A percentile compares a stretch with the other conserved stretches of the same genome.
Evolutionary conservation across 2,888 invertebrate species (phyloP).

Genomic region (Chymomyza procnemis): DNA sequence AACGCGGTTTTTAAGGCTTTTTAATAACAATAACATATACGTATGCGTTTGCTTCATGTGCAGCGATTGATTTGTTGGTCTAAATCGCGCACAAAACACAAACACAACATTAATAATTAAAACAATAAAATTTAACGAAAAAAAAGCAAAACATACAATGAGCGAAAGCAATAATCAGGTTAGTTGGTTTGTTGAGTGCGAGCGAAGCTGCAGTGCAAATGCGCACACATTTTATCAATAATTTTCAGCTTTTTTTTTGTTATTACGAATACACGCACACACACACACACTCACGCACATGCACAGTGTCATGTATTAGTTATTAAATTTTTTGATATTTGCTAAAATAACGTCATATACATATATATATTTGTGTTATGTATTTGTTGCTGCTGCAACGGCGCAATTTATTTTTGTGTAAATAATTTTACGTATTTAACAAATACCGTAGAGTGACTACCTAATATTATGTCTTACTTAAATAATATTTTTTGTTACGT

Average conservation of each 20-base stretch:
- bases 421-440: background rate
- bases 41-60: conserved; percentile 32
- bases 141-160: conserved; percentile 39
- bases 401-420: conserved; percentile 25
- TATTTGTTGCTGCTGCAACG: conserved; percentile 20
- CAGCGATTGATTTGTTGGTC: conserved; percentile 33
- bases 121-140: conserved; percentile 9
- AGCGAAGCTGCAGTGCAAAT: background rate
- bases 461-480: background rate
- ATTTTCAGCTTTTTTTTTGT: conserved; percentile 32
- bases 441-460: background rate
- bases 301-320: background rate
- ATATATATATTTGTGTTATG: conserved; percentile 11
- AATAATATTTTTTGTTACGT: background rate
- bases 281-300: conserved; percentile 6
- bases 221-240: conserved; percentile 5
- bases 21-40: conserved; percentile 21
- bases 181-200: conserved; percentile 42
- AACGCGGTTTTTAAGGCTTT: conserved; percentile 31
- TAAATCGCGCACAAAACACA: conserved; percentile 48
- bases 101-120: conserved; percentile 2
- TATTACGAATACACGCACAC: conserved; percentile 48
- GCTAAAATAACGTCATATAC: conserved; percentile 28
- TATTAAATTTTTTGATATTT: conserved; percentile 1
- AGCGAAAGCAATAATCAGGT: conserved; percentile 68